Evolutionary conservation across 2,797 vertebrate species (phyloP), one percentile per base, ranked within the genome.

Genomic region (Onychomys arenicola): DNA sequence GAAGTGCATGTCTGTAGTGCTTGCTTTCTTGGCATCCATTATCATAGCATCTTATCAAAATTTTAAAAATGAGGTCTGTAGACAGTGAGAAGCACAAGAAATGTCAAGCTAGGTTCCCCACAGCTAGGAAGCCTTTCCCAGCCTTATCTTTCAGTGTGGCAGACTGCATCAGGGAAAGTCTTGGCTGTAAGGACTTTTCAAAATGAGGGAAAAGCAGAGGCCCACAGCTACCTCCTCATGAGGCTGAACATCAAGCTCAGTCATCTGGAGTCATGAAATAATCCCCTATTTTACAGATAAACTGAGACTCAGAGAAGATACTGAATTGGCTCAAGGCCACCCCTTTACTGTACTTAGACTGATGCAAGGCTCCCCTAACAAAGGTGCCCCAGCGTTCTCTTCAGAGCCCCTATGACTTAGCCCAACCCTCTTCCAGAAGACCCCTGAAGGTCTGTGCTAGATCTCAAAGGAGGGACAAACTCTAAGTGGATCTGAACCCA

Each of bases 11-110:
- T 73, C 52, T 77, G 34, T 0, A 13, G 65, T 49, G 27, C 59
- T 87, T 89, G 65, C 49, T 23, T 71, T 46, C 55, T 49, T 59
- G 57, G 73, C 12, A 43, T 46, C 11, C 55, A 25, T 29, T 89
- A 93, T 96, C 40, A 32, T 63, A 85, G 73, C 9, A 92, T 12
- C 5, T 93, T 85, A 71, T 61, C 49, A 73, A 46, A 34, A 29
- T 19, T 83, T 92, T 75, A 91, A 78, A 90, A 77, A 90, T 87
- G 4, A 34, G 2, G 43, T 89, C 29, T 94, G 49, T 6, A 90
- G 67, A 75, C 37, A 94, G n/a, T 59, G 32, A 67, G 95, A 97
- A 96, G 43, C 57, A 91, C 0, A 40, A 59, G 93, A 94, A 89
- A 8, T 34, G 27, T 0, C 12, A 5, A 25, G 0, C 23, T 71